Conservation (phyloP, 2,888 invertebrate species). For the Tineola bisselliella region DNA sequence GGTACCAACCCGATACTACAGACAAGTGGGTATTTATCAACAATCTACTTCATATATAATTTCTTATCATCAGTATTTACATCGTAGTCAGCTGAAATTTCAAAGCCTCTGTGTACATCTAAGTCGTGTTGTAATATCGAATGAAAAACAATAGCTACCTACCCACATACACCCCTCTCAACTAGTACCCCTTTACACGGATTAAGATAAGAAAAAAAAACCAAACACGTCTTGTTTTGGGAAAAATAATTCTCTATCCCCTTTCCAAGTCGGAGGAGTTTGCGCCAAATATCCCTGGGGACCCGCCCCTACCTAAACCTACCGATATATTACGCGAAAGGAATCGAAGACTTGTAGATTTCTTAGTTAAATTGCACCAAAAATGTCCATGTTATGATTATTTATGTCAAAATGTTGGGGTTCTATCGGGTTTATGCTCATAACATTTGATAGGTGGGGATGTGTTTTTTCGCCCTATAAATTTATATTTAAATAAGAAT, state of each 20-base stretch:
- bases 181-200: conserved; percentile 5
- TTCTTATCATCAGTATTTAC: too few relatives aligned
- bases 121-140: not conserved
- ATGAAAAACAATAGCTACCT: not conserved
- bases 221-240: conserved; percentile 9
- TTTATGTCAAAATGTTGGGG: conserved; percentile 4
- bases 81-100: too few relatives aligned
- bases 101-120: too few relatives aligned
- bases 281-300: not conserved
- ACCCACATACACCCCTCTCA: not conserved
- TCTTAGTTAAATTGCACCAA: conserved; percentile 18
- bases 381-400: conserved; percentile 10
- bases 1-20: too few relatives aligned
- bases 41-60: too few relatives aligned
- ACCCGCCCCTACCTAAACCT: not conserved
- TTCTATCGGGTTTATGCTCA: not conserved
- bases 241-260: conserved; percentile 1
- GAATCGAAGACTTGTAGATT: conserved; percentile 37
- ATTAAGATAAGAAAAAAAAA: conserved; percentile 3
- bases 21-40: too few relatives aligned
- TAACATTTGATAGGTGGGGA: conserved; percentile 1
- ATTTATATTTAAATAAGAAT: not conserved
- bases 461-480: not conserved
- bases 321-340: conserved; percentile 5
- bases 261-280: not conserved